These are phyloP conservation scores for Villa cingulata DNA, from an alignment of 2,888 invertebrate genomes.

Conservation along the genomic window DNA sequence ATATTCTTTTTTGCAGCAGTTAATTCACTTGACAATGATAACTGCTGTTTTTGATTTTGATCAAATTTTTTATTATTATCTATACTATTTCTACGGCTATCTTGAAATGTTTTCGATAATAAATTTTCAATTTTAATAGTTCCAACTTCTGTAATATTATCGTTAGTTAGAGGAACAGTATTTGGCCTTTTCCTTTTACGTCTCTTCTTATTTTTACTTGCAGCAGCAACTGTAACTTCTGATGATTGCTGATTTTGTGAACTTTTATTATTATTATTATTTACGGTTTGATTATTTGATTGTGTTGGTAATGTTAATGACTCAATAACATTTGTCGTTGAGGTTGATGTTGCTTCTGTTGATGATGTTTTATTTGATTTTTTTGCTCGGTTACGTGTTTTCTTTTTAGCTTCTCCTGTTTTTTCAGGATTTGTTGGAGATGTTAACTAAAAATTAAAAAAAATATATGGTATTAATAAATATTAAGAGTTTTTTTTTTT, in stretches of 20 bases:
- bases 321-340: no score
- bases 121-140: slow-evolving; percentile 15
- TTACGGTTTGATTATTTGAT: background rate
- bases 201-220: background rate
- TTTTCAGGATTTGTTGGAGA: background rate
- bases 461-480: no score
- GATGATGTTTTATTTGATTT: background rate
- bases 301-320: no score
- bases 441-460: no score
- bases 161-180: background rate
- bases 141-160: background rate
- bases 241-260: background rate
- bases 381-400: slow-evolving; percentile 1
- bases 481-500: no score
- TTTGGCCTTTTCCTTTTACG: background rate
- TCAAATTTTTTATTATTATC: background rate
- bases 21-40: background rate
- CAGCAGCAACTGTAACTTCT: background rate
- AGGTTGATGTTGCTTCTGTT: background rate
- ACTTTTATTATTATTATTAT: background rate
- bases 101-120: slow-evolving; percentile 16
- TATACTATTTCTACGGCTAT: slow-evolving; percentile 5
- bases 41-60: background rate
- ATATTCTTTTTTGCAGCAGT: background rate
- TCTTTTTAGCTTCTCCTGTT: background rate